Conservation (phyloP, 2,797 vertebrate genomes). For the Lepilemur septentrionalis region DNA sequence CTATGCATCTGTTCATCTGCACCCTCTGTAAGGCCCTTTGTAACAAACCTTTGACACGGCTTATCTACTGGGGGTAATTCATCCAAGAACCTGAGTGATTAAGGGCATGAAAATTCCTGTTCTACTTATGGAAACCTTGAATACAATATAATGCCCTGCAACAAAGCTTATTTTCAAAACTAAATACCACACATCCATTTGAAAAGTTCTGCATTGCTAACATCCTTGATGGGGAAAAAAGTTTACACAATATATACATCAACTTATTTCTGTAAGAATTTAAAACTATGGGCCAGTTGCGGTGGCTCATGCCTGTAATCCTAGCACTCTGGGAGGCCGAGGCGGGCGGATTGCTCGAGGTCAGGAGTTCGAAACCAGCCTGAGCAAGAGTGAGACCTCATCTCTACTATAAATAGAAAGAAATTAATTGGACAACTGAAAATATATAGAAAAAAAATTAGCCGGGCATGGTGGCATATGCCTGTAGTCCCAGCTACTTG, state of each 20-base stretch:
- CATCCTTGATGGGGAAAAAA: background rate
- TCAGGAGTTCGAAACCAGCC: too few species aligned
- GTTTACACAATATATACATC: accelerated
- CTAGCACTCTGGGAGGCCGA: too few species aligned
- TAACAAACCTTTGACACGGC: background rate
- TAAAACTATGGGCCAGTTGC: accelerated
- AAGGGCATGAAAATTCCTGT: background rate
- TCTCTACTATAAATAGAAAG: too few species aligned
- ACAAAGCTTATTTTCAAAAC: background rate
- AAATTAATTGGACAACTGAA: too few species aligned
- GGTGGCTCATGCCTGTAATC: too few species aligned
- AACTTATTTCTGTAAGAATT: background rate
- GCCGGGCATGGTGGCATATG: too few species aligned
- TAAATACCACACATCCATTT: accelerated
- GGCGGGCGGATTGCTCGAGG: too few species aligned
- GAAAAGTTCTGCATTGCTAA: background rate
- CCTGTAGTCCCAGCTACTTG: too few species aligned
- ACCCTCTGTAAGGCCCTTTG: background rate
- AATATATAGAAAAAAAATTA: too few species aligned
- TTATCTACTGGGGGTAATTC: too few species aligned
- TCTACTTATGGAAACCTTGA: accelerated
- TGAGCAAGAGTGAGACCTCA: too few species aligned
- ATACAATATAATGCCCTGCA: accelerated
- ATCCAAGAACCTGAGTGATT: too few species aligned
- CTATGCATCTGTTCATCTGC: background rate